A percentile compares a stretch with the other conserved stretches of the same genome.
Evolutionary conservation across 2,113 vertebrate species (phyloP).

Genomic region (Marmota monax): DNA sequence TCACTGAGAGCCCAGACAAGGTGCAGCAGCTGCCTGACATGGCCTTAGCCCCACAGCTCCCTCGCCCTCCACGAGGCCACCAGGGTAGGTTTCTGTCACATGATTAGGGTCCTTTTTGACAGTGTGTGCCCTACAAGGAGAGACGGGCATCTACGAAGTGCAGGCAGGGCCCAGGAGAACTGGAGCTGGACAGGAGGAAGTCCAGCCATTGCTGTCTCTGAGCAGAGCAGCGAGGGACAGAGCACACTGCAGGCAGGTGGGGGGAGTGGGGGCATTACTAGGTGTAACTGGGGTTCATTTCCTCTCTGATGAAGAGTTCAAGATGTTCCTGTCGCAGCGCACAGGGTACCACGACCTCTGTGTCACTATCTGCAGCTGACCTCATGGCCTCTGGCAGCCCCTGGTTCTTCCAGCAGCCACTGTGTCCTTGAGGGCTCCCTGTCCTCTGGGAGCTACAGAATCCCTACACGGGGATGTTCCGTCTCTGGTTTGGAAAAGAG

Average conservation of each 20-base stretch:
- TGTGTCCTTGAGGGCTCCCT: too few relatives aligned
- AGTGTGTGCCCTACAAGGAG: background rate
- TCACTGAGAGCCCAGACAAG: too few relatives aligned
- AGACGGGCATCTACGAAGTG: background rate
- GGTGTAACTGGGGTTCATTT: conserved; percentile 43
- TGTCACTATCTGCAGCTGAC: conserved; percentile 35
- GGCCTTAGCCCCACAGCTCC: background rate
- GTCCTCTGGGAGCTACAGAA: background rate
- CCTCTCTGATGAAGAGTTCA: conserved; percentile 57
- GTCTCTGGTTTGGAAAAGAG: background rate
- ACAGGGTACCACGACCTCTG: conserved; percentile 67
- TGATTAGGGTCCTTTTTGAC: background rate
- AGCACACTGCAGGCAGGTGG: background rate
- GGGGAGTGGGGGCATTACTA: background rate
- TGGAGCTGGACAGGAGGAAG: background rate
- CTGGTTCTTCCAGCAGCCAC: conserved; percentile 9
- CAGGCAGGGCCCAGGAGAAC: too few relatives aligned
- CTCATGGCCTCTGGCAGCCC: conserved; percentile 56
- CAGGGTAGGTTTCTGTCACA: background rate
- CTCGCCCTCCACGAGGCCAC: background rate
- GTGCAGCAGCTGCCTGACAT: background rate
- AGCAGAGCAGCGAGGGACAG: background rate
- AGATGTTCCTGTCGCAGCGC: conserved; percentile 68
- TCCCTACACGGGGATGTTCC: fast-evolving
- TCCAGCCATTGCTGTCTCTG: background rate